Percentiles rank a stretch among this genome's conserved stretches.
Conservation (phyloP, 2,888 invertebrate species). For the Myopa tessellatipennis region DNA sequence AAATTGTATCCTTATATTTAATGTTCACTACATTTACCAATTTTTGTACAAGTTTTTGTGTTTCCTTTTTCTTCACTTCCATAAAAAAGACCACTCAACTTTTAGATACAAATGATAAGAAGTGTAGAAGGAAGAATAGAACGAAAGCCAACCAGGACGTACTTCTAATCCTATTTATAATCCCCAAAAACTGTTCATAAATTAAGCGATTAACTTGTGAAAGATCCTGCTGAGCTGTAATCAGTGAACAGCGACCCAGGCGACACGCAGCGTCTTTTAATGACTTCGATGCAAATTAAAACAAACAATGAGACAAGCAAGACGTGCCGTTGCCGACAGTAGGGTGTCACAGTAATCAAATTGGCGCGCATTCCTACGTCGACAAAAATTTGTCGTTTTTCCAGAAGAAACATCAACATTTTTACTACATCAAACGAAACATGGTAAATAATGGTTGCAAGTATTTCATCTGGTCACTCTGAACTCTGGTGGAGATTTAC, state of each 20-base stretch:
- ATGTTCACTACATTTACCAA: constrained; percentile 10
- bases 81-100: background rate
- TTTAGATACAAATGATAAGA: background rate
- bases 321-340: no score
- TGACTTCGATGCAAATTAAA: no score
- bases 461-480: no score
- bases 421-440: no score
- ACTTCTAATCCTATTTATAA: no score
- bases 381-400: no score
- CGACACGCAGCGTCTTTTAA: background rate
- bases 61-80: background rate
- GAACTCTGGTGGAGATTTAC: no score
- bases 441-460: no score
- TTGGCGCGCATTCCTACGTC: no score
- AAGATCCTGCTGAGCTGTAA: background rate
- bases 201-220: constrained; percentile 13
- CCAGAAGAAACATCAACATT: no score
- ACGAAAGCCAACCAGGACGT: background rate
- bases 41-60: background rate
- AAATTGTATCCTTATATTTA: constrained; percentile 7
- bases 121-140: background rate
- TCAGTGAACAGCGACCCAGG: background rate
- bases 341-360: no score
- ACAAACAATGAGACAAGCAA: no score
- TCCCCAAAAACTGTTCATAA: constrained; percentile 2